Conservation (phyloP, 2,797 vertebrate species). For the Zenarchopterus dispar region DNA sequence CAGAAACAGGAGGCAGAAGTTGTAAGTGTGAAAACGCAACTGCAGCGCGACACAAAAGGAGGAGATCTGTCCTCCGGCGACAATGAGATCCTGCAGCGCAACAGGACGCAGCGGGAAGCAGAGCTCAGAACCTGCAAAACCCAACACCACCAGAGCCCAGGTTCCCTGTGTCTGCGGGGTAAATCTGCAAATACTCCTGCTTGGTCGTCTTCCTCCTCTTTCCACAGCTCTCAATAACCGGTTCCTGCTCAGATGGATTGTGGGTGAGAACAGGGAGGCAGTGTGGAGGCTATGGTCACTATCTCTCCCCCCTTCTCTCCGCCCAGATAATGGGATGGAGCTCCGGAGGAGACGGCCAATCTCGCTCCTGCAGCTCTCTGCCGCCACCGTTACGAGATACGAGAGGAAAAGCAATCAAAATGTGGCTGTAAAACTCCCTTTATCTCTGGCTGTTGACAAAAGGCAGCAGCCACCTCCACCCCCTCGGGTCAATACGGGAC, state of each 20-base stretch:
- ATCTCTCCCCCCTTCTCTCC: slow-evolving; percentile 48
- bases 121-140: slow-evolving; percentile 11
- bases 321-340: slow-evolving; percentile 76
- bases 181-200: slow-evolving; percentile 3
- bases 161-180: not conserved
- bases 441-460: not conserved
- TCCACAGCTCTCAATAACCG: slow-evolving; percentile 19
- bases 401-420: not conserved
- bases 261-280: slow-evolving; percentile 47
- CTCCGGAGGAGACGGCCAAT: slow-evolving; percentile 26
- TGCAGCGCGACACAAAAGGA: slow-evolving; percentile 66
- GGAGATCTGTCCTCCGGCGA: slow-evolving; percentile 32
- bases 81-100: slow-evolving; percentile 26
- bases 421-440: no score
- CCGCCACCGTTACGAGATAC: slow-evolving; percentile 62
- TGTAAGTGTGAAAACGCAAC: slow-evolving; percentile 47
- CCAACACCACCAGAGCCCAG: not conserved
- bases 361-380: slow-evolving; percentile 65
- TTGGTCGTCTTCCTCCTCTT: slow-evolving; percentile 42
- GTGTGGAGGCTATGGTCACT: slow-evolving; percentile 29
- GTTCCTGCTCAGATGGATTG: slow-evolving; percentile 38
- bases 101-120: slow-evolving; percentile 33
- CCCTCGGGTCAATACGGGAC: no score
- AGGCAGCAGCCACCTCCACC: no score
- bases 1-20: slow-evolving; percentile 59